Conservation (phyloP, 2,113 vertebrate species). For the Oncorhynchus tshawytscha region DNA sequence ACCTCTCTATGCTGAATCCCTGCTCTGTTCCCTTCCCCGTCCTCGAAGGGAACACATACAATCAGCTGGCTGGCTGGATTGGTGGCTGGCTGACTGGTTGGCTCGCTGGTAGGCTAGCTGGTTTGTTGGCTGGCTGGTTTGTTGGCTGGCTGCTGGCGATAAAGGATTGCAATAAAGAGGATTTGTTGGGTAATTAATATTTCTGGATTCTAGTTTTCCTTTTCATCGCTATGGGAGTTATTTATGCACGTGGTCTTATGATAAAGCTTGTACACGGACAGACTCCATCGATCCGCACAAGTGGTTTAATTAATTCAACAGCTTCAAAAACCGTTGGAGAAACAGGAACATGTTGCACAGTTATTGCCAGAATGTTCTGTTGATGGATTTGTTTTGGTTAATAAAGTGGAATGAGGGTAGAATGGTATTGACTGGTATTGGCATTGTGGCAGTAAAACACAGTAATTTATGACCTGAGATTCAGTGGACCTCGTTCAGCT, state of each 20-base stretch:
- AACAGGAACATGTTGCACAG: constrained; percentile 16
- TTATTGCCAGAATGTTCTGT: constrained; percentile 32
- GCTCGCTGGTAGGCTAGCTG: no score
- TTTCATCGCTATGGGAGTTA: constrained; percentile 11
- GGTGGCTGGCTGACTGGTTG: no score
- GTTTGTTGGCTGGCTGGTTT: neutral
- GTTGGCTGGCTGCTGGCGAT: neutral
- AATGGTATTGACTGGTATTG: constrained; percentile 37
- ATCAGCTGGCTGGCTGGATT: neutral
- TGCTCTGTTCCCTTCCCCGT: constrained; percentile 6
- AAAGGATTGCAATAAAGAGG: constrained; percentile 30
- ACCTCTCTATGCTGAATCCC: no score
- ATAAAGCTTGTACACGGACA: neutral
- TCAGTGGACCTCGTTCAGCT: neutral
- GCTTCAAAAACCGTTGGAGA: constrained; percentile 14
- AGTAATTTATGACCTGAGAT: neutral
- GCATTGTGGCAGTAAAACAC: constrained; percentile 4
- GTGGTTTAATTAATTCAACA: constrained; percentile 30
- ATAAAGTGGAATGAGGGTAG: constrained; percentile 13
- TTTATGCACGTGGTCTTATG: constrained; percentile 7
- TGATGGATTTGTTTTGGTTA: constrained; percentile 41
- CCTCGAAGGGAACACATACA: constrained; percentile 39
- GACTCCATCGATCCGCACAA: constrained; percentile 23
- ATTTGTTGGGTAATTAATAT: constrained; percentile 50
- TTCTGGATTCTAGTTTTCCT: constrained; percentile 40